phyloP scores from a whole-genome alignment of 2,113 vertebrate genomes.

The Trochalopteron elliotii region DNA sequence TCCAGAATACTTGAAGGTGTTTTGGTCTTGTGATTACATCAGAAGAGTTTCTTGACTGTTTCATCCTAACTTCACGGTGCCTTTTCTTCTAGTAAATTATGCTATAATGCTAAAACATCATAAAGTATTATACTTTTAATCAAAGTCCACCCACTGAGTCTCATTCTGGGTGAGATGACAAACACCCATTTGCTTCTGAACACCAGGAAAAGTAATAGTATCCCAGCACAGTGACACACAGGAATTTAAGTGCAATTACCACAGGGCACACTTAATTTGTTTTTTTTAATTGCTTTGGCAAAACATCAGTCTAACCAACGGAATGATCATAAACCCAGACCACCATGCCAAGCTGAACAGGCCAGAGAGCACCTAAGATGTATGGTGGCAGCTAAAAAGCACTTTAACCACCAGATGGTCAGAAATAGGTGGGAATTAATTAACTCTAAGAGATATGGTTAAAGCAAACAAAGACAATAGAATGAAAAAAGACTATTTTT shows the following conservation, averaged over 20 bases:
- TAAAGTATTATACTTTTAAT: accelerated
- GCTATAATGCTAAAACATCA: background rate
- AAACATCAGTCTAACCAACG: background rate
- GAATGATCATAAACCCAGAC: background rate
- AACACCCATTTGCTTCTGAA: background rate
- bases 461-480: background rate
- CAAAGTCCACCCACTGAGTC: background rate
- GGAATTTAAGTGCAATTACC: background rate
- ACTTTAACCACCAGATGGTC: background rate
- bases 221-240: background rate
- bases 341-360: background rate
- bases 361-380: background rate
- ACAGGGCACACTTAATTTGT: background rate
- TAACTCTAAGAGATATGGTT: background rate
- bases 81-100: background rate
- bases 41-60: background rate
- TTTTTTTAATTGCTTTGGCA: background rate
- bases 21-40: background rate
- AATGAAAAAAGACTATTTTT: background rate
- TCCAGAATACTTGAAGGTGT: background rate
- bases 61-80: background rate
- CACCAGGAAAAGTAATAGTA: background rate
- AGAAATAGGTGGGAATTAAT: background rate
- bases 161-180: background rate
- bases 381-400: background rate